phyloP scores from a whole-genome alignment of 2,113 vertebrate genomes.

The Vidua chalybeata region DNA sequence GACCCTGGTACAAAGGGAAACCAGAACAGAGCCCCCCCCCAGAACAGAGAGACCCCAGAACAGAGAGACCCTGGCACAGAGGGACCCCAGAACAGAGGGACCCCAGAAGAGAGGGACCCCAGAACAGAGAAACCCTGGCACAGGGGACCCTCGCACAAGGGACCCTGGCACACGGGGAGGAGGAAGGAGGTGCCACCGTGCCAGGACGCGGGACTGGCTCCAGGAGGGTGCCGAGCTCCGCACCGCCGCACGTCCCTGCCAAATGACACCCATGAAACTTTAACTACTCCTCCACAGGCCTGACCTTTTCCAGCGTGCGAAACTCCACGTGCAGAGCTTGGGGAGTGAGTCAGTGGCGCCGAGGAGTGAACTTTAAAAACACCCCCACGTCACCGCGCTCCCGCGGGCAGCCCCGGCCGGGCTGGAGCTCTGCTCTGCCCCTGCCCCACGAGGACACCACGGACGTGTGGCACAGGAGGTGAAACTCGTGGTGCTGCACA shows the following conservation, averaged over 20 bases:
- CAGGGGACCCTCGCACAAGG: too few relatives aligned
- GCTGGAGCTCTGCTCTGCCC: neutral
- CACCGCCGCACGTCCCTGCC: neutral
- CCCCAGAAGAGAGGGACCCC: neutral
- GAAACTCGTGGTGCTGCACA: constrained; percentile 60
- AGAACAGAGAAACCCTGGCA: too few relatives aligned
- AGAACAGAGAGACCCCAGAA: too few relatives aligned
- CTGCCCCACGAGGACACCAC: neutral
- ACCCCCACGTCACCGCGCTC: neutral
- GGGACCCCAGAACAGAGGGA: too few relatives aligned
- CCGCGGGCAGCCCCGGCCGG: neutral
- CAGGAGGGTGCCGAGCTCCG: neutral
- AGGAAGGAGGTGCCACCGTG: fast-evolving
- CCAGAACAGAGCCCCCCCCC: too few relatives aligned
- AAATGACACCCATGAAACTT: constrained; percentile 34
- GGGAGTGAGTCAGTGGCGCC: neutral
- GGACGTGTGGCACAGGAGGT: constrained; percentile 51
- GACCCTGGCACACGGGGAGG: neutral
- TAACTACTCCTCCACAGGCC: constrained; percentile 16
- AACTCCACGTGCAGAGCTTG: neutral
- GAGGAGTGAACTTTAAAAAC: constrained; percentile 22
- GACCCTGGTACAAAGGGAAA: too few relatives aligned
- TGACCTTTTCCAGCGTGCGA: neutral
- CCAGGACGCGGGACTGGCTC: fast-evolving
- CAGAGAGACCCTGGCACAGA: too few relatives aligned